Conservation (phyloP, 2,113 vertebrate genomes). For the Pitta sordida region DNA sequence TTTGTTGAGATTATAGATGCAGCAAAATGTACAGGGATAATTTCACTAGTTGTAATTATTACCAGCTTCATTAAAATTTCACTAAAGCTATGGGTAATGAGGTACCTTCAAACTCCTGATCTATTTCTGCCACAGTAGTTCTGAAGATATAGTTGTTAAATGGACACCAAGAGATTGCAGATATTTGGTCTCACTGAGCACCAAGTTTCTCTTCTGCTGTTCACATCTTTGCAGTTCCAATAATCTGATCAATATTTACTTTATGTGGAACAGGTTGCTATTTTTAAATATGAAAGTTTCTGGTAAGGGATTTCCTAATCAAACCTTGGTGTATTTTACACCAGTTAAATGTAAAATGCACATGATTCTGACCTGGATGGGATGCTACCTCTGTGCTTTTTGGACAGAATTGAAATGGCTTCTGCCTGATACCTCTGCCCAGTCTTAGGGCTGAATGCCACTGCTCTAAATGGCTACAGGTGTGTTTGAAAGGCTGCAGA, state of each 20-base stretch:
- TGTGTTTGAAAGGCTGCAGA: not conserved
- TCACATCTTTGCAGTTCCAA: not conserved
- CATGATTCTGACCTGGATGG: not conserved
- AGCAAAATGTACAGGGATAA: not conserved
- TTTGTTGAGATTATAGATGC: not conserved
- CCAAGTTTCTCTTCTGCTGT: not conserved
- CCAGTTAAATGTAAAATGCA: not conserved
- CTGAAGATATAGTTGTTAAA: not conserved
- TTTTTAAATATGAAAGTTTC: not conserved
- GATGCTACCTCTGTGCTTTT: not conserved
- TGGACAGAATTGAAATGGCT: not conserved
- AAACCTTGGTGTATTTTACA: not conserved
- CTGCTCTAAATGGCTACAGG: not conserved
- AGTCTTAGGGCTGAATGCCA: not conserved
- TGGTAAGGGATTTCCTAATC: not conserved
- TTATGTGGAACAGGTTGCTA: not conserved
- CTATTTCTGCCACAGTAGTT: not conserved
- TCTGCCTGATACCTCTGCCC: not conserved
- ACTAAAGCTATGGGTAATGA: not conserved
- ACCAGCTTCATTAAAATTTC: not conserved
- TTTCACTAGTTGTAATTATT: not conserved
- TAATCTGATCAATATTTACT: not conserved
- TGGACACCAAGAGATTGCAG: not conserved
- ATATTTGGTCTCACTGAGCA: not conserved
- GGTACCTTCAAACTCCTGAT: not conserved